These are phyloP conservation scores for Mayetiola destructor DNA, from an alignment of 2,888 invertebrate genomes.

Conservation along the genomic window DNA sequence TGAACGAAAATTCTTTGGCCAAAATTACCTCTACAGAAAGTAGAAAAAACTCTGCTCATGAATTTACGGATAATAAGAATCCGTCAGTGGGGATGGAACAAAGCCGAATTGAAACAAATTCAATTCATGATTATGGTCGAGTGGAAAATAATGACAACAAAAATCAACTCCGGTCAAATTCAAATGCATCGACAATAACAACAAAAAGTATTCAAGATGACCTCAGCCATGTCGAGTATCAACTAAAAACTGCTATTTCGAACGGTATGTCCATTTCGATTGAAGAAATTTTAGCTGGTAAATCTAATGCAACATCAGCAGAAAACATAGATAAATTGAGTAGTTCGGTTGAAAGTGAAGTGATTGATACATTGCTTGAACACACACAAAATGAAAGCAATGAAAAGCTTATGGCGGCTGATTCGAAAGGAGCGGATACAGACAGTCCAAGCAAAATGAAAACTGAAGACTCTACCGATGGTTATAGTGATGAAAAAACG, in stretches of 20 bases:
- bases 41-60: neutral
- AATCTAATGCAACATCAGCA: neutral
- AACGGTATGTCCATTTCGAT: neutral
- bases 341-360: conserved; percentile 4
- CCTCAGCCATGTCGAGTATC: neutral
- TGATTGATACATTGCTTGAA: neutral
- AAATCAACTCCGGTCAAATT: too few relatives aligned
- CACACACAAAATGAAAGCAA: conserved; percentile 1
- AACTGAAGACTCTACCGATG: neutral
- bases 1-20: neutral
- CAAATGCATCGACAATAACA: neutral
- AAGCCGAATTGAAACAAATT: too few relatives aligned
- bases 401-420: neutral
- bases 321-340: neutral
- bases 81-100: neutral
- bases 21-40: neutral
- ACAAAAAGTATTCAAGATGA: conserved; percentile 10
- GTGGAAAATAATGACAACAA: too few relatives aligned
- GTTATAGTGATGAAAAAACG: neutral
- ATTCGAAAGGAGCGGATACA: neutral
- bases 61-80: neutral
- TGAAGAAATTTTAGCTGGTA: neutral
- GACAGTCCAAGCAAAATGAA: neutral
- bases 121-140: too few relatives aligned
- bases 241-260: neutral